Evolutionary conservation across 2,888 invertebrate species (phyloP), one percentile per base, ranked within the genome.

Genomic region (Allygus modestus): DNA sequence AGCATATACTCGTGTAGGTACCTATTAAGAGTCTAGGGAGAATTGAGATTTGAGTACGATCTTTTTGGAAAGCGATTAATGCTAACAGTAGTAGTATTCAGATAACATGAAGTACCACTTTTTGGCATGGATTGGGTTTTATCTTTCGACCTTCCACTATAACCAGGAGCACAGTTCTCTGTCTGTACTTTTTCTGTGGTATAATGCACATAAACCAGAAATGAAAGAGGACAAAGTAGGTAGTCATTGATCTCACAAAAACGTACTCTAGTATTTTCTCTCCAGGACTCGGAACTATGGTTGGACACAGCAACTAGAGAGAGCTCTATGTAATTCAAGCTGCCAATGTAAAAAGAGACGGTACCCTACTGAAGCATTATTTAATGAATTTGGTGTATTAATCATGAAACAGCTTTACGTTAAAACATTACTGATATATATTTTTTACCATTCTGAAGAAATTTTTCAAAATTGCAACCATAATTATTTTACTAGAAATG

Each of bases 61-160:
- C 79, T 2, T 79, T 79, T n/a, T 28, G 7, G 17, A 0, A 54
- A 26, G 58, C 11, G 23, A 11, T 12, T 26, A 15, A 69, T 33
- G 23, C n/a, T 69, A 37, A 0, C 17, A 9, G 33, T 31, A 9
- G 69, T 69, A 69, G 81, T 81, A 54, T 28, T 81, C 5, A 17
- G 58, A 28, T 1, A 23, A 31, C n/a, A 58, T 20, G 54, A 81
- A 4, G 15, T 46, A 54, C 81, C 81, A 31, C 28, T 81, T 28
- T 81, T 81, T 58, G 81, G 81, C 5, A 46, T 81, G 23, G 17
- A 46, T 28, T 81, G 81, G 81, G 54, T 54, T 15, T 31, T 81
- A 17, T 17, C 43, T n/a, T 81, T 81, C 31, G 23, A 28, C 20
- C 54, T 58, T 0, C 81, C 81, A 15, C 54, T 54, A 11, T 58